Percentiles rank a stretch among this genome's conserved stretches.
These are phyloP conservation scores for Reinhardtius hippoglossoides DNA, from an alignment of 2,113 vertebrate genomes.

Conservation along the genomic window DNA sequence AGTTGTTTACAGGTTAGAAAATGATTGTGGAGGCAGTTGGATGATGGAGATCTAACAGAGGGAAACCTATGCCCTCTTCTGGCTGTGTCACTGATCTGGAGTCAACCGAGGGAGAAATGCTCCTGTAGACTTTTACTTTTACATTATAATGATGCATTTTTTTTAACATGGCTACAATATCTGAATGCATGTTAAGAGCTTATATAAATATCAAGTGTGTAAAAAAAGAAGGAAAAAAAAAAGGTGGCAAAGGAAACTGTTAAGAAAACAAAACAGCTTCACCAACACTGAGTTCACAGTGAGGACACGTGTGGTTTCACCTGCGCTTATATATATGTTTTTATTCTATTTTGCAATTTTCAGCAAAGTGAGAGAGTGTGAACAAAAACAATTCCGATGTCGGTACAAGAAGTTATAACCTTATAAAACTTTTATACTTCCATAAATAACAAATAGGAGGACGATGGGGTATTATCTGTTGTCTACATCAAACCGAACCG, in stretches of 20 bases:
- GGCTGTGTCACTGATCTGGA: constrained; percentile 2
- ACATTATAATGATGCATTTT: too few species aligned
- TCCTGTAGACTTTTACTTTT: too few species aligned
- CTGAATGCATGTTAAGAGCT: background rate
- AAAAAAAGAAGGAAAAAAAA: background rate
- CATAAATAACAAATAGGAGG: background rate
- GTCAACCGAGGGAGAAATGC: too few species aligned
- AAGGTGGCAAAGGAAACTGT: background rate
- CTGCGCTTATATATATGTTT: background rate
- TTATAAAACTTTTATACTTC: background rate
- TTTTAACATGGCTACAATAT: background rate
- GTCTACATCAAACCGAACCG: constrained; percentile 30
- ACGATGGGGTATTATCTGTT: constrained; percentile 26
- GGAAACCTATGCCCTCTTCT: constrained; percentile 9
- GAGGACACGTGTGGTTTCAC: background rate
- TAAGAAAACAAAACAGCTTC: constrained; percentile 16
- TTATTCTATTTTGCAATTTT: background rate
- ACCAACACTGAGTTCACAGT: background rate
- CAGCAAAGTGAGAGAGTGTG: too few species aligned
- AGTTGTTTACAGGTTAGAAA: background rate
- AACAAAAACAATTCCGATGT: too few species aligned
- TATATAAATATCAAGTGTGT: background rate
- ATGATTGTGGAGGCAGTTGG: background rate
- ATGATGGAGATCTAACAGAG: background rate
- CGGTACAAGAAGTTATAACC: too few species aligned